Evolutionary conservation across 2,113 vertebrate genomes (phyloP), one percentile per base, ranked within the genome.

Genomic region (Delphinapterus leucas): DNA sequence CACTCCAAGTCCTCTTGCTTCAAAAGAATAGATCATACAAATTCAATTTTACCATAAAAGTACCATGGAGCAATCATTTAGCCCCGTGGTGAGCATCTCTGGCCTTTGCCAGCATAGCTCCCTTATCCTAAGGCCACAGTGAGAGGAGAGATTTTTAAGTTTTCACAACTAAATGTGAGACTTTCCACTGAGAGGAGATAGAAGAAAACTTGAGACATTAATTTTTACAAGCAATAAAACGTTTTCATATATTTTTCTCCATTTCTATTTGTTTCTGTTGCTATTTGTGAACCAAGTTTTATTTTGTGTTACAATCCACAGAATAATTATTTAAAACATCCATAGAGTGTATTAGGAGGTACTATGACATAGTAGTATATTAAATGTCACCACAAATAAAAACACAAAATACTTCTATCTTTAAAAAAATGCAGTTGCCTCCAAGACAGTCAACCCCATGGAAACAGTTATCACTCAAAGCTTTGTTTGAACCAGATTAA

Each of bases 21-120:
- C 60, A 77, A 80, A 92, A 65, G 26, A 91, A 33, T 82, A 93
- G 95, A 96, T 89, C 68, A 61, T 44, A 41, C 8, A 92, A 82
- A 63, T 93, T 95, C 21, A 77, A 21, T 91, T 83, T 95, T 70
- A 60, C 79, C 20, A 12, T 68, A 12, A 58, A 83, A 95, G 55
- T 86, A 83, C 15, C 11, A 26, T 18, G 10, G 49, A 61, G 20
- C 20, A 26, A 18, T 74, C 68, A 18, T 70, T 82, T 20, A 47
- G n/a, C 15, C 55, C 60, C 8, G 1, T 65, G 28, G 61, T 47
- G n/a, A 93, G 67, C 61, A 25, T 81, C 38, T 60, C 36, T 31
- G 49, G 38, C 44, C 5, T 71, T 55, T 90, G 58, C 53, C n/a
- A 71, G 8, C 6, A 11, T 12, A 55, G 41, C 14, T 67, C 13